Evolutionary conservation across 1,140 invertebrate species (phyloP).

Genomic region (Hirudo medicinalis): DNA sequence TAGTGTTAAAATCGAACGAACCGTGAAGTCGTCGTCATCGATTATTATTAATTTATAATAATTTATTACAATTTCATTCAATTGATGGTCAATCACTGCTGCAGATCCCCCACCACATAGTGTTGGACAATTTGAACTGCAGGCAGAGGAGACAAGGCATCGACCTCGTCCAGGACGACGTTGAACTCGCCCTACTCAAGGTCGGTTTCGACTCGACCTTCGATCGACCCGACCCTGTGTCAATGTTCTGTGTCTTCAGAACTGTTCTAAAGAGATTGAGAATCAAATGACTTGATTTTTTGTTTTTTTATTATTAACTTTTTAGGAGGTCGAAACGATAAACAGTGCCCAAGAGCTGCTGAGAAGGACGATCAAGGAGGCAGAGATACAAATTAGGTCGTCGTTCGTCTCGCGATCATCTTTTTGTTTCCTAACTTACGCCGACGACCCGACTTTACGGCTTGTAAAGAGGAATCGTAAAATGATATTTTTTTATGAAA

Average conservation of each 20-base stretch:
- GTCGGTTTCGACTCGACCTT: constrained; percentile 23
- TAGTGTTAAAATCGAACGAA: too few species aligned
- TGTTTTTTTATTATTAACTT: not conserved
- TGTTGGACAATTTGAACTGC: constrained; percentile 50
- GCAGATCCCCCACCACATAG: constrained; percentile 37
- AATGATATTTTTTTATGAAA: too few species aligned
- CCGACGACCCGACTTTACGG: too few species aligned
- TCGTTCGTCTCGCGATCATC: not conserved
- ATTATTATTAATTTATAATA: too few species aligned
- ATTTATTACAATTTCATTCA: too few species aligned
- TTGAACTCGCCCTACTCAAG: constrained; percentile 59
- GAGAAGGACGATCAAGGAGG: constrained; percentile 46
- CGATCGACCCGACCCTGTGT: not conserved
- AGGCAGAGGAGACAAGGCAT: constrained; percentile 58
- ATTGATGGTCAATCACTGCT: not conserved
- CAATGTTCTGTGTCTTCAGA: too few species aligned
- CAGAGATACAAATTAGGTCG: constrained; percentile 56
- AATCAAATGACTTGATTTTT: too few species aligned
- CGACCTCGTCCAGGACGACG: constrained; percentile 63
- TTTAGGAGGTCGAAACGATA: constrained; percentile 42
- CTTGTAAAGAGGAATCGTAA: too few species aligned
- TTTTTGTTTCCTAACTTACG: not conserved
- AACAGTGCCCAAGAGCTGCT: constrained; percentile 42
- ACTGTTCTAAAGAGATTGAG: too few species aligned
- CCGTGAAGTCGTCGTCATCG: too few species aligned